Percentiles rank a stretch among this genome's conserved stretches.
Conservation (phyloP, 2,888 invertebrate species). For the Ligdia adustata region DNA sequence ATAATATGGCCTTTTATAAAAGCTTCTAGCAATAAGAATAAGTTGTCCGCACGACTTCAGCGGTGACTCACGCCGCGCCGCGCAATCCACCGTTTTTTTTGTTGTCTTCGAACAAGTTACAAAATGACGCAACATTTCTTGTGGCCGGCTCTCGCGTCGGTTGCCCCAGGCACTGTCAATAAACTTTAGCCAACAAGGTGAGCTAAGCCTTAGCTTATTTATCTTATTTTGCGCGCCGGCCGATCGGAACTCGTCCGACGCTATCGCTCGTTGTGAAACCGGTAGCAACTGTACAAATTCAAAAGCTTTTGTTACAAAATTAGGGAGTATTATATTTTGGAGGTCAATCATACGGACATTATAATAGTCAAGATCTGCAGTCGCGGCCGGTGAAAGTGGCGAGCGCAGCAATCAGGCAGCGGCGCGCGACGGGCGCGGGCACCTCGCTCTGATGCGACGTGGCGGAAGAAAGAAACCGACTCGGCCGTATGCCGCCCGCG, state of each 20-base stretch:
- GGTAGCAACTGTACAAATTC: slow-evolving; percentile 32
- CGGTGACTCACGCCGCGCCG: slow-evolving; percentile 57
- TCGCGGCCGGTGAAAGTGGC: slow-evolving; percentile 79
- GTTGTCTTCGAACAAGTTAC: slow-evolving; percentile 54
- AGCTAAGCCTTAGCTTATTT: slow-evolving; percentile 52
- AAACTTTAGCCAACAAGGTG: slow-evolving; percentile 78
- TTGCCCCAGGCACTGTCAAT: slow-evolving; percentile 77
- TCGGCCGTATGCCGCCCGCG: slow-evolving; percentile 59
- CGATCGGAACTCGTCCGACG: slow-evolving; percentile 39
- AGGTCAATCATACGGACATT: slow-evolving; percentile 59
- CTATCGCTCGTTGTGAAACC: slow-evolving; percentile 48
- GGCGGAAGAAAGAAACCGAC: slow-evolving; percentile 75
- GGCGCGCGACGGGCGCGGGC: slow-evolving; percentile 79
- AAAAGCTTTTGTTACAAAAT: slow-evolving; percentile 25
- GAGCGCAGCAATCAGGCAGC: slow-evolving; percentile 71
- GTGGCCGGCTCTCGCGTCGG: slow-evolving; percentile 51
- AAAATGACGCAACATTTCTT: slow-evolving; percentile 70
- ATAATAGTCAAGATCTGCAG: slow-evolving; percentile 58
- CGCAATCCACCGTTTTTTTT: slow-evolving; percentile 64
- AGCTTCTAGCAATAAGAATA: slow-evolving; percentile 11
- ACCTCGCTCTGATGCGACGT: slow-evolving; percentile 68
- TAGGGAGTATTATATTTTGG: slow-evolving; percentile 38
- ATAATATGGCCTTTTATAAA: slow-evolving; percentile 12
- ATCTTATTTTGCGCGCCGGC: slow-evolving; percentile 60
- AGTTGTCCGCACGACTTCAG: slow-evolving; percentile 16